These are phyloP conservation scores for Sthenelais limicola DNA, from an alignment of 2,888 invertebrate genomes.

Conservation along the genomic window DNA sequence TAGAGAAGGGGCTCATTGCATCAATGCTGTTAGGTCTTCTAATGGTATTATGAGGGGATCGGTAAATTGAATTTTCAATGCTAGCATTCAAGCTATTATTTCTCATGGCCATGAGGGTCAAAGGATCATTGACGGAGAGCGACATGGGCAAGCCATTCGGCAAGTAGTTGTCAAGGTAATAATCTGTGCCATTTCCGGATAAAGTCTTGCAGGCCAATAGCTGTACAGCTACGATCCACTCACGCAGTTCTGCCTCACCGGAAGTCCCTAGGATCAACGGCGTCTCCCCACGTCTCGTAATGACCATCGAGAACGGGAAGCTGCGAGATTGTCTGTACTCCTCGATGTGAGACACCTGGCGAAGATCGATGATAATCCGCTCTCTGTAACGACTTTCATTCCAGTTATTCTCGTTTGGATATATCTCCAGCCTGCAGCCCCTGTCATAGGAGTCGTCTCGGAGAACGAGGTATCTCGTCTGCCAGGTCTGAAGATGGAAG, in stretches of 20 bases:
- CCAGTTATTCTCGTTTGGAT: constrained; percentile 22
- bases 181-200: neutral
- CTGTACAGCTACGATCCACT: constrained; percentile 31
- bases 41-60: no score
- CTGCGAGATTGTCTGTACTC: constrained; percentile 30
- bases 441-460: constrained; percentile 33
- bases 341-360: constrained; percentile 21
- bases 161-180: no score
- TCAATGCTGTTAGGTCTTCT: no score
- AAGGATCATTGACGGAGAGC: constrained; percentile 1
- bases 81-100: constrained; percentile 10
- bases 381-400: neutral
- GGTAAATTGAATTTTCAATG: constrained; percentile 14
- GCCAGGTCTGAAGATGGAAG: constrained; percentile 29
- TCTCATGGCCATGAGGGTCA: neutral
- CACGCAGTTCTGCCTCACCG: constrained; percentile 13
- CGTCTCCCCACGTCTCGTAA: constrained; percentile 19
- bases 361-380: constrained; percentile 10
- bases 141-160: constrained; percentile 19
- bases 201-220: constrained; percentile 21
- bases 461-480: constrained; percentile 32
- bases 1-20: no score
- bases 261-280: constrained; percentile 31
- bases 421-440: constrained; percentile 30
- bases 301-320: constrained; percentile 27